phyloP scores from a whole-genome alignment of 2,113 vertebrate species.

The Gambusia holbrooki region DNA sequence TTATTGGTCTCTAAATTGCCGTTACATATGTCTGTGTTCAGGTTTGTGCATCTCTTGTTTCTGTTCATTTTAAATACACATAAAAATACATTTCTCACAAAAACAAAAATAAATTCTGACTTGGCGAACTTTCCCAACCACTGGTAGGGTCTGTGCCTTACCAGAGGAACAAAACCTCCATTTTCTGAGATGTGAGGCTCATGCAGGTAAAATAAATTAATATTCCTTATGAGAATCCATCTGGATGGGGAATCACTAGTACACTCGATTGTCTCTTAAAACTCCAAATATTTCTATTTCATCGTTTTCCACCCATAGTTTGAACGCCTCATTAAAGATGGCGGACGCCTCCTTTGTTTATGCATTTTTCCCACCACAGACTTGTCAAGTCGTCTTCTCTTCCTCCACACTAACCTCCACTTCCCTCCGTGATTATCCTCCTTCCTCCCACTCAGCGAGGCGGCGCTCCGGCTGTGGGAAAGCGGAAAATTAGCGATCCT shows the following conservation, averaged over 20 bases:
- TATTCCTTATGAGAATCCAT: neutral
- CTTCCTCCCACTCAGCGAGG: constrained; percentile 17
- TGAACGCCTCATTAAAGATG: neutral
- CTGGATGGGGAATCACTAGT: neutral
- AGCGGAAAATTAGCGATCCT: constrained; percentile 60
- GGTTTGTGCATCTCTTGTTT: no score
- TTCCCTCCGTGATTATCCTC: constrained; percentile 24
- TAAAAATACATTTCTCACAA: no score
- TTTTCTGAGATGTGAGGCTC: no score
- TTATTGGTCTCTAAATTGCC: no score
- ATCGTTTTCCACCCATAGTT: neutral
- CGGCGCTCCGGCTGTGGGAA: neutral
- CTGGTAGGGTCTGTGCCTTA: no score
- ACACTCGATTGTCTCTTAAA: neutral
- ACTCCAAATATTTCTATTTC: neutral
- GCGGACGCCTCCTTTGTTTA: neutral
- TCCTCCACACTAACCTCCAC: constrained; percentile 36
- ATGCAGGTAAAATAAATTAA: neutral
- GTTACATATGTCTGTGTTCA: no score
- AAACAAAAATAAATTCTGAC: no score
- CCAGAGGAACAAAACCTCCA: no score
- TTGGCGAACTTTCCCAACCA: no score
- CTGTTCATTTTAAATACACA: no score
- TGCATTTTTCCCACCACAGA: neutral
- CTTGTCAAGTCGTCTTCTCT: constrained; percentile 39